A percentile compares a stretch with the other conserved stretches of the same genome.
Evolutionary conservation across 2,113 vertebrate species (phyloP).

Genomic region (Nycticebus coucang): DNA sequence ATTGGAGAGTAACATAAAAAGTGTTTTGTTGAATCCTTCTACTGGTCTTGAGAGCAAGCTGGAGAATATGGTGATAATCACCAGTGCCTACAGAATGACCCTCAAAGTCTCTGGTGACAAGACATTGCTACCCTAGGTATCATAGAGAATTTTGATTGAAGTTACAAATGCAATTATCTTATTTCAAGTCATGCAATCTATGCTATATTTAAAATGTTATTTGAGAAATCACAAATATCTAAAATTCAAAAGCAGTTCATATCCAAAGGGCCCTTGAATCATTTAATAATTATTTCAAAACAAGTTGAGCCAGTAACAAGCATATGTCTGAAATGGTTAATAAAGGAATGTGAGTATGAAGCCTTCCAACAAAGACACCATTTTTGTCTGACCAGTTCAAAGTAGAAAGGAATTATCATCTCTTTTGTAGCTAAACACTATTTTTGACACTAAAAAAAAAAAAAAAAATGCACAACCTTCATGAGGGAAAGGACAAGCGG

Average conservation of each 20-base stretch:
- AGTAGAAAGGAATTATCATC: neutral
- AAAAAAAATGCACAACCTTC: neutral
- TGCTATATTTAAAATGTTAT: neutral
- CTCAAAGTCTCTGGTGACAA: neutral
- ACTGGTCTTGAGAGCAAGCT: neutral
- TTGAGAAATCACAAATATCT: neutral
- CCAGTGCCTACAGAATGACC: neutral
- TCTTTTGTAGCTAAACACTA: neutral
- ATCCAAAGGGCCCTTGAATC: neutral
- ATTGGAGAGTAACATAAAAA: neutral
- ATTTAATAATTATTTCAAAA: neutral
- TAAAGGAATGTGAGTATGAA: neutral
- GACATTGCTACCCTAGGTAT: neutral
- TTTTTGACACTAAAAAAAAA: neutral
- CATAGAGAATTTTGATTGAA: neutral
- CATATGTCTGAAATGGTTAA: neutral
- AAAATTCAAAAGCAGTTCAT: neutral
- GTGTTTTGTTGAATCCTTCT: neutral
- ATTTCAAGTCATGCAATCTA: neutral
- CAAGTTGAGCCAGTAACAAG: neutral
- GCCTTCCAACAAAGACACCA: neutral
- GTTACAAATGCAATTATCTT: neutral
- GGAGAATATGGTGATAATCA: neutral
- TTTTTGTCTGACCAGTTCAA: neutral
- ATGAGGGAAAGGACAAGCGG: neutral